phyloP scores from a whole-genome alignment of 2,113 vertebrate genomes.

The Symphodus melops region DNA sequence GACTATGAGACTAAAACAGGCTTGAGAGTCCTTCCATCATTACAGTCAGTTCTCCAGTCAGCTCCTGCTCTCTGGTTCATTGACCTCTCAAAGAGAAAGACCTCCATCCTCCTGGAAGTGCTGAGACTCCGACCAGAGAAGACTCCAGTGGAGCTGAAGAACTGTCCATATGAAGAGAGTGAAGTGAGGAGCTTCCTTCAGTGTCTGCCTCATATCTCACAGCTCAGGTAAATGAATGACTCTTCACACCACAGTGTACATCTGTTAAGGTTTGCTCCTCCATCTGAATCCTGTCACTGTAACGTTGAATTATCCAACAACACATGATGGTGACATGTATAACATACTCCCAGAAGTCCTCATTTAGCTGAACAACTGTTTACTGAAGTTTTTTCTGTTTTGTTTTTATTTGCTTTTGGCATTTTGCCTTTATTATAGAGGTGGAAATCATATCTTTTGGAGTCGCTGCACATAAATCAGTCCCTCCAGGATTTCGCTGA shows the following conservation, averaged over 20 bases:
- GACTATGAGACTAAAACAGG: neutral
- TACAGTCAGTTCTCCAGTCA: slow-evolving; percentile 9
- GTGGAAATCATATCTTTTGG: no score
- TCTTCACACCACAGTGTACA: neutral
- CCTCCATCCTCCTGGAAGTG: slow-evolving; percentile 19
- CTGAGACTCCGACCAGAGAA: slow-evolving; percentile 20
- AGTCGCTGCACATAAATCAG: no score
- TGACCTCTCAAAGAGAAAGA: slow-evolving; percentile 13
- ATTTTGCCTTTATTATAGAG: no score
- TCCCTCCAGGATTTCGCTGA: no score
- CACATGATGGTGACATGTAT: no score
- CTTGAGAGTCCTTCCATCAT: neutral
- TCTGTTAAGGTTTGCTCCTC: neutral
- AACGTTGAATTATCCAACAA: no score
- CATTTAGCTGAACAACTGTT: no score
- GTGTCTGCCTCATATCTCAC: slow-evolving; percentile 10
- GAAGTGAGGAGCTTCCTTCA: slow-evolving; percentile 29
- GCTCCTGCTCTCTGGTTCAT: slow-evolving; percentile 1
- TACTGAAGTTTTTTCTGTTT: no score
- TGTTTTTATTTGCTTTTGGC: no score
- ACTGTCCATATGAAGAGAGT: neutral
- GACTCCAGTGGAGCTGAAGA: neutral
- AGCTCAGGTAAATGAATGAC: neutral
- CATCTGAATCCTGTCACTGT: neutral
- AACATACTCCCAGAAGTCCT: no score